phyloP scores from a whole-genome alignment of 2,797 vertebrate genomes.

The Betta splendens region DNA sequence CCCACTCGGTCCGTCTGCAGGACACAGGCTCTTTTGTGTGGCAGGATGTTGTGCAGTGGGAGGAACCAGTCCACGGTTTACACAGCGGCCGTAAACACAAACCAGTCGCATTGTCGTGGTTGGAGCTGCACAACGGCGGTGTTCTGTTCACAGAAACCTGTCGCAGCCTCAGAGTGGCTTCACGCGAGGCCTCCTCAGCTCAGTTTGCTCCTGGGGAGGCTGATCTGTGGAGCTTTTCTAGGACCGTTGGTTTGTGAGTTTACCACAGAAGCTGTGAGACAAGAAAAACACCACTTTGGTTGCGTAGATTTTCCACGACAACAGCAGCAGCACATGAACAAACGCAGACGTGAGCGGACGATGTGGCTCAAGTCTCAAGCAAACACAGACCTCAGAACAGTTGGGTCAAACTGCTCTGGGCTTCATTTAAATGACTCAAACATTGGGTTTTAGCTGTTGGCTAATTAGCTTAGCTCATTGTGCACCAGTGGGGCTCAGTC shows the following conservation, averaged over 20 bases:
- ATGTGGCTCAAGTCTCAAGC: constrained; percentile 21
- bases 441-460: too few relatives aligned
- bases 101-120: constrained; percentile 24
- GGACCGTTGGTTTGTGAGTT: constrained; percentile 3
- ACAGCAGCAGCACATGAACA: constrained; percentile 11
- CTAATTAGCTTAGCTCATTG: too few relatives aligned
- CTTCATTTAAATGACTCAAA: too few relatives aligned
- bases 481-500: too few relatives aligned
- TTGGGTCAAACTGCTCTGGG: too few relatives aligned
- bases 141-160: constrained; percentile 2
- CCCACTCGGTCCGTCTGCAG: not conserved
- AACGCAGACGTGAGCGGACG: constrained; percentile 6
- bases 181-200: not conserved
- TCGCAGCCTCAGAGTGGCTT: not conserved
- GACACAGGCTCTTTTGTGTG: constrained; percentile 43
- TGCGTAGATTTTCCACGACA: constrained; percentile 19
- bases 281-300: not conserved
- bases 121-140: constrained; percentile 29
- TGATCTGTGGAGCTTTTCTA: not conserved
- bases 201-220: not conserved
- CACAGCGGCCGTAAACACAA: constrained; percentile 58
- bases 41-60: constrained; percentile 35
- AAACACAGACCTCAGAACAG: too few relatives aligned
- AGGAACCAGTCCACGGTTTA: not conserved
- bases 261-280: not conserved